A percentile compares a stretch with the other conserved stretches of the same genome.
Evolutionary conservation across 2,797 vertebrate species (phyloP).

Genomic region (Anguilla obscura): DNA sequence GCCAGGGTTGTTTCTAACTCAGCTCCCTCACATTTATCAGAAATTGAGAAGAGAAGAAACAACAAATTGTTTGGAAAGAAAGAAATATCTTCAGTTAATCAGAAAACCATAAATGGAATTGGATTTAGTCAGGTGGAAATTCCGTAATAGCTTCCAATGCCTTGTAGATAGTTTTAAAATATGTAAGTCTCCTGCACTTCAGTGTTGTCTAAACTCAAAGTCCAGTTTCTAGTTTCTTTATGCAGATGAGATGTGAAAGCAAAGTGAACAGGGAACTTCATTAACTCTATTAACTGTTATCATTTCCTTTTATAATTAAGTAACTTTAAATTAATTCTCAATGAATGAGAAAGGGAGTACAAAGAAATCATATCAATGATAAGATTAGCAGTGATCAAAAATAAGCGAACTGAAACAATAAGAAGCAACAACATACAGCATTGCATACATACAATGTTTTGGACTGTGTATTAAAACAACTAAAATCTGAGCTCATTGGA

Average conservation of each 20-base stretch:
- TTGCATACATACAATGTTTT: neutral
- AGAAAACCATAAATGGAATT: slow-evolving; percentile 16
- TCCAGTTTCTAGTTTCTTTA: neutral
- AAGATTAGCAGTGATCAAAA: neutral
- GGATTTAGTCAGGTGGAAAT: slow-evolving; percentile 31
- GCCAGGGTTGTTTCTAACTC: neutral
- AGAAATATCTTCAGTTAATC: slow-evolving; percentile 18
- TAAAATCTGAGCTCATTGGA: neutral
- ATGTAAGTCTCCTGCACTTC: neutral
- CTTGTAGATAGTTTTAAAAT: neutral
- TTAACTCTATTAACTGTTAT: neutral
- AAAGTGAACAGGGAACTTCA: neutral
- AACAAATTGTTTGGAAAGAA: slow-evolving; percentile 21
- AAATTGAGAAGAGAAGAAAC: neutral
- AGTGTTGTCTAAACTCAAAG: neutral
- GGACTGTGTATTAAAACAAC: neutral
- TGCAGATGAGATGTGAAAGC: neutral
- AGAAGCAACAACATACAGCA: neutral
- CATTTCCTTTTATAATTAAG: neutral
- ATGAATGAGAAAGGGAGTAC: neutral
- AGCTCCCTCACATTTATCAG: neutral
- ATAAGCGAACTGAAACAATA: neutral
- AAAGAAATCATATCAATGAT: neutral
- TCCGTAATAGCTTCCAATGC: slow-evolving; percentile 5
- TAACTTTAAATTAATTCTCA: neutral